phyloP scores from a whole-genome alignment of 1,140 invertebrate species.

The Dendroctonus valens region DNA sequence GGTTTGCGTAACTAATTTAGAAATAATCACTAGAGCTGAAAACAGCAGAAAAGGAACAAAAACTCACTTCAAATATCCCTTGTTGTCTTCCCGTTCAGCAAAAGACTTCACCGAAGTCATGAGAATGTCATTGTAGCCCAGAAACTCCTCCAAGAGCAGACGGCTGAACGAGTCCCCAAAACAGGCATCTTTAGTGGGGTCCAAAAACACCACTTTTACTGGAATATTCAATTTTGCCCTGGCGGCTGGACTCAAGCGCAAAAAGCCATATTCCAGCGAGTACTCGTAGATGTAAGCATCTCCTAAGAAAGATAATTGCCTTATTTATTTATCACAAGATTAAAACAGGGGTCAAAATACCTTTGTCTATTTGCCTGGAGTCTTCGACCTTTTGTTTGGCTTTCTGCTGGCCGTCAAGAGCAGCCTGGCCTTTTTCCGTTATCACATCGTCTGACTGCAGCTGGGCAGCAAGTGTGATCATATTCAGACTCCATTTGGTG shows the following conservation, averaged over 20 bases:
- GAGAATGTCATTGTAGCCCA: conserved; percentile 95
- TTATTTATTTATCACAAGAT: background rate
- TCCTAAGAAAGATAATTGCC: conserved; percentile 51
- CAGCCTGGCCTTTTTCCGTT: no score
- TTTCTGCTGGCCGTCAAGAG: no score
- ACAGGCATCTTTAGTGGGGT: conserved; percentile 84
- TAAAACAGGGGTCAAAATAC: background rate
- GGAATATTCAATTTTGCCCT: conserved; percentile 86
- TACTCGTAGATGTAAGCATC: conserved; percentile 98
- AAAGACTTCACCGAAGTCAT: conserved; percentile 95
- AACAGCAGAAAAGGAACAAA: no score
- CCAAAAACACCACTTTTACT: conserved; percentile 87
- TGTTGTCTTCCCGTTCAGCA: conserved; percentile 95
- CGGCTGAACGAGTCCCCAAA: conserved; percentile 92
- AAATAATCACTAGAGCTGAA: no score
- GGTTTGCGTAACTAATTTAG: no score
- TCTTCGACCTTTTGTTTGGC: background rate
- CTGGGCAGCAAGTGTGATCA: no score
- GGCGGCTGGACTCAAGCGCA: conserved; percentile 83
- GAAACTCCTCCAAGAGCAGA: conserved; percentile 86
- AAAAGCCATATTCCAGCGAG: conserved; percentile 94
- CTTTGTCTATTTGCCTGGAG: conserved; percentile 7
- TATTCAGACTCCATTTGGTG: conserved; percentile 34
- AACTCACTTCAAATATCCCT: conserved; percentile 82
- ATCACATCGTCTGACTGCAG: no score